phyloP scores from a whole-genome alignment of 2,113 vertebrate species.

The Pelecanoides urinatrix region DNA sequence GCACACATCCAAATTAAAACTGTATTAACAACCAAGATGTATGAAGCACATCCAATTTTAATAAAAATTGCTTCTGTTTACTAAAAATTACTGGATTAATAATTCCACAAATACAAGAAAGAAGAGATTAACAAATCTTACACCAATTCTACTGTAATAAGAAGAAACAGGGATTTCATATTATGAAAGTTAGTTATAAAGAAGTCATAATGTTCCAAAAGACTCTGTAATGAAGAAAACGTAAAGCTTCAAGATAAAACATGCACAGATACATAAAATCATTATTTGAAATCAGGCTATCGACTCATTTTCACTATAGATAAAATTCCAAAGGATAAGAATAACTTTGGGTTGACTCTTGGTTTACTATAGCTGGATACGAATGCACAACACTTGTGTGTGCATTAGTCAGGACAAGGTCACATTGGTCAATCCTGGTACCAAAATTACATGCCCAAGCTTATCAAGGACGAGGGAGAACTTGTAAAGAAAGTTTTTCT shows the following conservation, averaged over 20 bases:
- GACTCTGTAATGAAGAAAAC: not conserved
- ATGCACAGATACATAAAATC: not conserved
- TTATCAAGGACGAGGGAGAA: not conserved
- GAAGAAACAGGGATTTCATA: not conserved
- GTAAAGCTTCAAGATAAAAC: not conserved
- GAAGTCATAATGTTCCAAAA: not conserved
- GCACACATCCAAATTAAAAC: not conserved
- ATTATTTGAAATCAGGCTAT: not conserved
- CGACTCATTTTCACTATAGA: not conserved
- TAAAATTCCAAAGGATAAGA: not conserved
- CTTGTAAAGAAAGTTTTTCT: not conserved
- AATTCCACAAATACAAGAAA: not conserved
- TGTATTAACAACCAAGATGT: not conserved
- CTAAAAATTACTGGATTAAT: not conserved
- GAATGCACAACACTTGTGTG: not conserved
- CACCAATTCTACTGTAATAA: not conserved
- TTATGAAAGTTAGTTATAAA: not conserved
- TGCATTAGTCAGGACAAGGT: not conserved
- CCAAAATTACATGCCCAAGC: not conserved
- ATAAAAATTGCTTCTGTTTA: not conserved
- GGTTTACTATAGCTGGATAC: not conserved
- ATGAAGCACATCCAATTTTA: not conserved
- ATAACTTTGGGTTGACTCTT: not conserved
- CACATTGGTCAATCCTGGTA: not conserved
- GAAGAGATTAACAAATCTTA: not conserved